phyloP scores from a whole-genome alignment of 2,113 vertebrate genomes.

The Capreolus pygargus region DNA sequence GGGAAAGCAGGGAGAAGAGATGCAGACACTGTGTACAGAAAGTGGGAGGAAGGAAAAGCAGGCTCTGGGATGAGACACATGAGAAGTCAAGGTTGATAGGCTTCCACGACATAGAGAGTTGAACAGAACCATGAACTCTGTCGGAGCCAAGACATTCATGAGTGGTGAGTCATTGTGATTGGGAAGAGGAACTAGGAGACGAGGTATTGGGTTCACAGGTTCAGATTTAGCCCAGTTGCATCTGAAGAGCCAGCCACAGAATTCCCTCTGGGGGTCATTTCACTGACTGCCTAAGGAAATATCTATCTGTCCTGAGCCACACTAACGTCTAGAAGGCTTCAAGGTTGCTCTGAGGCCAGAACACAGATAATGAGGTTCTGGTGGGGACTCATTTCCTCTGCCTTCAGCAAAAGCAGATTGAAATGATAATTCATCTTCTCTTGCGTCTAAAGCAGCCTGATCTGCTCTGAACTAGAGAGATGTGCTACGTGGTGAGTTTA shows the following conservation, averaged over 20 bases:
- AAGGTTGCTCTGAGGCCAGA: background rate
- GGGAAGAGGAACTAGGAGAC: background rate
- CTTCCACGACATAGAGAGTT: fast-evolving
- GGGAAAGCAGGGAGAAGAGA: fast-evolving
- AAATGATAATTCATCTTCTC: background rate
- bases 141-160: background rate
- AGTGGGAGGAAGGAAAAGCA: too few relatives aligned
- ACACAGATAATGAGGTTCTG: background rate
- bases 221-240: background rate
- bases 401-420: background rate
- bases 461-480: background rate
- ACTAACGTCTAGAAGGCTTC: background rate
- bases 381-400: background rate
- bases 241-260: background rate
- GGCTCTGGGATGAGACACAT: fast-evolving
- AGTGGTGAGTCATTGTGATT: fast-evolving
- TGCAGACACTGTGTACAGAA: fast-evolving
- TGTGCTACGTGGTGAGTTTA: fast-evolving
- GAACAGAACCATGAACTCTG: background rate
- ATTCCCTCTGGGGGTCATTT: background rate
- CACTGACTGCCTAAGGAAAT: background rate
- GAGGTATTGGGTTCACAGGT: background rate
- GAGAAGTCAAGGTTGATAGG: background rate
- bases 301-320: too few relatives aligned
- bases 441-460: background rate